Base-by-base conservation (phyloP, 2,888 invertebrate genomes). In the Cinara cedri region DNA sequence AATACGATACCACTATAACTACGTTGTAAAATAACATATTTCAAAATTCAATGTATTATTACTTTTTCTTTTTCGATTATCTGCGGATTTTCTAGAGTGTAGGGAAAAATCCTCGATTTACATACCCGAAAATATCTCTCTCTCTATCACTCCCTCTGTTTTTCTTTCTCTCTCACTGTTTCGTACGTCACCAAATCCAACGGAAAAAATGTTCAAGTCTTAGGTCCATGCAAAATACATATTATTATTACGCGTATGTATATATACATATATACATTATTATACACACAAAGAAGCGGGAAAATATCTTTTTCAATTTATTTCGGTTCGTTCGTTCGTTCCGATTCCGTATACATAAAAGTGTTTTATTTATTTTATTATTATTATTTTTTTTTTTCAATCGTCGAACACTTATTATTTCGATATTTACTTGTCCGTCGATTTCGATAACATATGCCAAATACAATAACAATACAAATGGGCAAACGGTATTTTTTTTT, bases 221-320 rank as follows among this genome's bases (percentile, higher is more conserved):
- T 34, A 21, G n/a, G n/a, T n/a, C n/a, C 21, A 21, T 70, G 34
- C 34, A 6, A 10, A 55, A 55, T 55, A 70, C 16, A 10, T n/a
- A 21, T 21, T 10, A 34, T 4, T 34, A 34, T 34, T 34, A 34
- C 34, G 6, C 34, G 34, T 34, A 34, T 34, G 1, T 10, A 11
- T 21, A 26, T 42, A 71, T 10, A 16, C 9, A 55, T n/a, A n/a
- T n/a, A n/a, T n/a, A n/a, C n/a, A n/a, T n/a, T n/a, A n/a, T n/a
- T n/a, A n/a, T n/a, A n/a, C n/a, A n/a, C n/a, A n/a, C n/a, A 11
- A 34, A 4, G 42, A 0, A 16, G 1, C 1, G 8, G 9, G n/a
- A 42, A 68, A 42, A 71, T 42, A 71, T 42, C 11, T 55, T 55
- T n/a, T 71, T 55, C 42, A 21, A 71, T 71, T 42, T 71, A 71